Evolutionary conservation across 2,888 invertebrate genomes (phyloP).

Genomic region (Helleia helle): DNA sequence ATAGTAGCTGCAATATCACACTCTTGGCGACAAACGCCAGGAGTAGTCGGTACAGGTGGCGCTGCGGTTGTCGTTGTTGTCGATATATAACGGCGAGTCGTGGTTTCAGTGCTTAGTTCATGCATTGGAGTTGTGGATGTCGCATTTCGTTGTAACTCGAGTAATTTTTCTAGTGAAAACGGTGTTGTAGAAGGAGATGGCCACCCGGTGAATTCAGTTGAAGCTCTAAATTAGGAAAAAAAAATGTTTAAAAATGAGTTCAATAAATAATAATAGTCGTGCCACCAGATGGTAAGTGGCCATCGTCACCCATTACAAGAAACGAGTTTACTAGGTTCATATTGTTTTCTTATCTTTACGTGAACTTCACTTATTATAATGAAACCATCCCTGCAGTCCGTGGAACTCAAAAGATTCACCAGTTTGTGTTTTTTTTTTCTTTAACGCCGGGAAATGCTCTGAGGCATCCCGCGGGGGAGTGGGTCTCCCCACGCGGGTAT

Average conservation of each 20-base stretch:
- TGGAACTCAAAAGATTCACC: no score
- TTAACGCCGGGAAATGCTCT: no score
- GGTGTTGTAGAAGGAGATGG: conserved; percentile 91
- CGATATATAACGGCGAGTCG: conserved; percentile 67
- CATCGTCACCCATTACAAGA: no score
- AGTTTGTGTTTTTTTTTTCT: no score
- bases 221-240: conserved; percentile 69
- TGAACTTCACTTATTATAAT: no score
- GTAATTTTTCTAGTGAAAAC: conserved; percentile 85
- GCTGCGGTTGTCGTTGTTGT: conserved; percentile 79
- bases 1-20: conserved; percentile 92
- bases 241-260: background rate
- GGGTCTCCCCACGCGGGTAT: no score
- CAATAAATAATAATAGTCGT: no score
- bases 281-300: no score
- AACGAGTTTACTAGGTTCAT: no score
- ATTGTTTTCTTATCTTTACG: no score
- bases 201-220: conserved; percentile 94
- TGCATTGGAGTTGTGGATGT: conserved; percentile 69
- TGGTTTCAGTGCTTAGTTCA: conserved; percentile 56
- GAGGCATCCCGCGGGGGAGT: no score
- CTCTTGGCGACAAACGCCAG: conserved; percentile 83
- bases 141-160: conserved; percentile 78
- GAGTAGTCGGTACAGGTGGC: conserved; percentile 84
- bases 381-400: no score